Percentiles rank a stretch among this genome's conserved stretches.
Evolutionary conservation across 1,140 invertebrate genomes (phyloP).

Genomic region (Scylla paramamosain): DNA sequence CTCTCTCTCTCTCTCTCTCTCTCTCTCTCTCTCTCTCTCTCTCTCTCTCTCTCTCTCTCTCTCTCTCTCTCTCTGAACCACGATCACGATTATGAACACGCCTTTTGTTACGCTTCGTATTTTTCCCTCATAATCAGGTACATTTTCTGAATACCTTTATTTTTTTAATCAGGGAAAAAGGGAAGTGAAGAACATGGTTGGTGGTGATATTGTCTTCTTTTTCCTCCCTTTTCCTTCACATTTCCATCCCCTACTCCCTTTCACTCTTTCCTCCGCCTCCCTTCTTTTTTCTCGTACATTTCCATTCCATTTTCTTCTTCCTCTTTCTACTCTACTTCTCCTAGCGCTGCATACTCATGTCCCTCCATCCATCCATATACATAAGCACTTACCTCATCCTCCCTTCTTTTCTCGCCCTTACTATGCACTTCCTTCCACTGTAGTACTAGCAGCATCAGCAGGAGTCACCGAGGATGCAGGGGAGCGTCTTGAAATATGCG

Average conservation of each 20-base stretch:
- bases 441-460: not conserved
- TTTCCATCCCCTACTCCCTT: not conserved
- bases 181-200: not conserved
- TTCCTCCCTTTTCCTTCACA: not conserved
- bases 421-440: not conserved
- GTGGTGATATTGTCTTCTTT: not conserved
- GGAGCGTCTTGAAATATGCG: not conserved
- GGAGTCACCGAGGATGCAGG: not conserved
- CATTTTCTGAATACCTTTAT: not conserved
- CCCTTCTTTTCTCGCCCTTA: not conserved
- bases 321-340: not conserved
- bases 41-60: not conserved
- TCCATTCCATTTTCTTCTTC: not conserved
- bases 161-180: not conserved
- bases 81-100: not conserved
- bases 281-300: not conserved
- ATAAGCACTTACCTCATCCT: not conserved
- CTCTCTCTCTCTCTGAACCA: not conserved
- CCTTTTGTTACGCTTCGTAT: not conserved
- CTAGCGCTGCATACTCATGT: not conserved
- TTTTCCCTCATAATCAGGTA: not conserved
- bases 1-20: conserved; percentile 17
- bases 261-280: not conserved
- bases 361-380: not conserved
- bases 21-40: conserved; percentile 20